Evolutionary conservation across 2,888 invertebrate species (phyloP), one percentile per base, ranked within the genome.

Genomic region (Chironomus tentans): DNA sequence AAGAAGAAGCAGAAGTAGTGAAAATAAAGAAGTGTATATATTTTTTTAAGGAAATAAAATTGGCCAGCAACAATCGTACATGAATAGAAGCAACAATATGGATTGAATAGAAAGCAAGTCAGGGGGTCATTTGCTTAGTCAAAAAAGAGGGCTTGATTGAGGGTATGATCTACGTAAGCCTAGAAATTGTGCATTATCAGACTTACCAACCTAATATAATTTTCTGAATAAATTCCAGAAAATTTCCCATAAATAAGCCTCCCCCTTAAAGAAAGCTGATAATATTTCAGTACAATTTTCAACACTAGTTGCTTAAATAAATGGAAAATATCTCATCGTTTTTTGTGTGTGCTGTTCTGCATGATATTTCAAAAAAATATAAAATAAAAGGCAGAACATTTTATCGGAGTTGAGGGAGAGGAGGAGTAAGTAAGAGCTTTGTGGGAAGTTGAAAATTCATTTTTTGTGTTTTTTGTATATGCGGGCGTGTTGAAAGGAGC

Each of bases 261-360:
- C 38, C 38, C 38, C 38, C 10, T 38, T 10, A 38, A 38, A 38
- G 38, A 7, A 38, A 38, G 38, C 10, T 38, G 38, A 38, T 10
- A 10, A 38, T 24, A 70, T 50, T 70, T 70, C 22, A 70, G 50
- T 70, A 24, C 56, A 70, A 38, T 56, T 71, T 71, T 72, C 47
- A 62, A 73, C 50, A 56, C 74, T 74, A 74, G 74, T 74, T 74
- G 74, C 74, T 74, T 74, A 74, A 74, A 74, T 74, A 74, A 74
- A 74, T 74, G 74, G 74, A 74, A 68, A 74, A 65, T 65, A 65
- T 65, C 38, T 38, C 38, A 38, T 38, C 38, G 38, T 65, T 65
- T 65, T 24, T 62, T 21, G 18, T 21, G 10, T 65, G 21, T 65
- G 22, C 56, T 56, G 38, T 38, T 38, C 18, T 56, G 56, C 56